Percentiles rank a stretch among this genome's conserved stretches.
These are phyloP conservation scores for Rhea pennata DNA, from an alignment of 2,113 vertebrate species.

Conservation along the genomic window DNA sequence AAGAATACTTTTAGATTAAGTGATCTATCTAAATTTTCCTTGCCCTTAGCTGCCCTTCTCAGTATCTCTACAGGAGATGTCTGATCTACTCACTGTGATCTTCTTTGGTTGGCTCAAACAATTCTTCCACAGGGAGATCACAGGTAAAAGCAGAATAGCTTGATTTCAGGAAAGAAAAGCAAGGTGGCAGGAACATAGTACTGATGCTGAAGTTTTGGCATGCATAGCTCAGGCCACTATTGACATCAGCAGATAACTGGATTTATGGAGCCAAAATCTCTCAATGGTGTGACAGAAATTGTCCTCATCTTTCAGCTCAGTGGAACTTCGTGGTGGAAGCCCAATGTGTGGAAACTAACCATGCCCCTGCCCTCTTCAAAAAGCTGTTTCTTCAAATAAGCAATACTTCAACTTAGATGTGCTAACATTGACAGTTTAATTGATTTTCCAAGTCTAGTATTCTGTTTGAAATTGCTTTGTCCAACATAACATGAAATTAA, in stretches of 20 bases:
- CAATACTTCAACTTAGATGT: neutral
- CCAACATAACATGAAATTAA: neutral
- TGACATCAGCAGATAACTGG: neutral
- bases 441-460: neutral
- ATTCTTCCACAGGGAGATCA: neutral
- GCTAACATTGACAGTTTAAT: neutral
- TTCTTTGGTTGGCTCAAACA: neutral
- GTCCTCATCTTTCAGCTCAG: neutral
- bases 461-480: neutral
- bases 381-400: neutral
- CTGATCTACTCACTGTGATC: neutral
- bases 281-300: neutral
- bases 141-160: neutral
- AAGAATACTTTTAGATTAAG: neutral
- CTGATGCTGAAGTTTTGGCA: neutral
- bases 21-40: neutral
- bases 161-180: neutral
- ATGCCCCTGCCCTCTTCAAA: neutral
- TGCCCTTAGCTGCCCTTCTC: neutral
- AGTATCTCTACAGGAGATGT: neutral
- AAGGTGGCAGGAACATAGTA: neutral
- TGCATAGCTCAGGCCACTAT: neutral
- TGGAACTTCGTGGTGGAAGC: neutral
- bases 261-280: neutral
- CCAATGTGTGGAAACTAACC: neutral